These are phyloP conservation scores for Pseudopipra pipra DNA, from an alignment of 2,113 vertebrate genomes.

Conservation along the genomic window DNA sequence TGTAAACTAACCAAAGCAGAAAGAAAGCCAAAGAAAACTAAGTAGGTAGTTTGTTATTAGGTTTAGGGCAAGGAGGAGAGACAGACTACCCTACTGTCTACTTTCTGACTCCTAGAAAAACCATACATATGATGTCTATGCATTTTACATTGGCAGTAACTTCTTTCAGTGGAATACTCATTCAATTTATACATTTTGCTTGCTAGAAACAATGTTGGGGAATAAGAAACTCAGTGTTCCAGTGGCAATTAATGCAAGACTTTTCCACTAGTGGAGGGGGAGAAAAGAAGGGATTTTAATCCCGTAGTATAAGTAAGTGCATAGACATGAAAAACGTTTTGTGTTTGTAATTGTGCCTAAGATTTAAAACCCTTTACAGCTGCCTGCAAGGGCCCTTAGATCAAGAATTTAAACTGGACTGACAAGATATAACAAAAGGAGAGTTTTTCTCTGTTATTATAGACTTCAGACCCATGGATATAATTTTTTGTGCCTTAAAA, in stretches of 20 bases:
- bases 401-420: background rate
- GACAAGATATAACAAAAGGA: background rate
- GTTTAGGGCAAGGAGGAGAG: background rate
- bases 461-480: background rate
- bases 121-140: background rate
- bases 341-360: background rate
- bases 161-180: background rate
- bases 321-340: background rate
- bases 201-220: background rate
- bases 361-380: background rate
- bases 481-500: background rate
- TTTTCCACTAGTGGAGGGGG: background rate
- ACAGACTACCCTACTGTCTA: background rate
- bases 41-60: background rate
- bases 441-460: background rate
- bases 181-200: background rate
- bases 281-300: background rate
- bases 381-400: background rate
- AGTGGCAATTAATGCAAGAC: background rate
- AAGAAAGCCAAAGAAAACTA: background rate
- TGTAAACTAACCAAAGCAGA: background rate
- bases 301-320: background rate
- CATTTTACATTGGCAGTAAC: background rate
- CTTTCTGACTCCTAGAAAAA: background rate
- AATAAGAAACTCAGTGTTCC: background rate